These are phyloP conservation scores for Amphimedon queenslandica DNA, from an alignment of 37 sponge, comb jelly and placozoan species.

Conservation along the genomic window DNA sequence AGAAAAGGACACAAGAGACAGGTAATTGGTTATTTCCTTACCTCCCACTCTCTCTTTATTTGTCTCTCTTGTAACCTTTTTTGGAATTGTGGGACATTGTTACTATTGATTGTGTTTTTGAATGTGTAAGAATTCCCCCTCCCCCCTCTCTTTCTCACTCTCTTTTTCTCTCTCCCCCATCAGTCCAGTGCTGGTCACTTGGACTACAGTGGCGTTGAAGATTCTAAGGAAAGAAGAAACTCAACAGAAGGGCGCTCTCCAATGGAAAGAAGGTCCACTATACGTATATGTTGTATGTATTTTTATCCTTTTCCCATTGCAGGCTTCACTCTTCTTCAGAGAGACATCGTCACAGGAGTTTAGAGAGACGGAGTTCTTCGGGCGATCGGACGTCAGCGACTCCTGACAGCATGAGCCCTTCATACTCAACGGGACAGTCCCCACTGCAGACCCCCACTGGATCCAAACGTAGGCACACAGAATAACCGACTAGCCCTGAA, in stretches of 20 bases:
- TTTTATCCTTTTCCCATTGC: too few species aligned
- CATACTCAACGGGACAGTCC: too few species aligned
- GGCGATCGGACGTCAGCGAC: conserved; percentile 50
- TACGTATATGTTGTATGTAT: background rate
- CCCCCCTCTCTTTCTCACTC: too few species aligned
- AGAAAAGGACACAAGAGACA: background rate
- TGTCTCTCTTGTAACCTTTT: background rate
- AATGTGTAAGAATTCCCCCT: background rate
- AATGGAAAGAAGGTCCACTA: background rate
- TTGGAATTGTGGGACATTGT: background rate
- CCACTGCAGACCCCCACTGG: background rate
- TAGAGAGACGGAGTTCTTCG: conserved; percentile 47
- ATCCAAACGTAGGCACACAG: background rate
- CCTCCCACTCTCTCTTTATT: conserved; percentile 5
- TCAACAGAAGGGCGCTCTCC: conserved; percentile 8
- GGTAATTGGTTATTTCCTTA: background rate
- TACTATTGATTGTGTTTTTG: background rate
- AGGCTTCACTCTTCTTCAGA: too few species aligned
- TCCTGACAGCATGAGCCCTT: conserved; percentile 44
- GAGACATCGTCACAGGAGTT: background rate
- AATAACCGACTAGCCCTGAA: too few species aligned
- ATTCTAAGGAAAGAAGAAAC: conserved; percentile 13
- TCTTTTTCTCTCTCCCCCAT: background rate
- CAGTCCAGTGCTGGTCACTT: conserved; percentile 47
- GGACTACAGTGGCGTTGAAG: conserved; percentile 20